Conservation (phyloP, 1,140 invertebrate genomes). For the Drosophila lini region DNA sequence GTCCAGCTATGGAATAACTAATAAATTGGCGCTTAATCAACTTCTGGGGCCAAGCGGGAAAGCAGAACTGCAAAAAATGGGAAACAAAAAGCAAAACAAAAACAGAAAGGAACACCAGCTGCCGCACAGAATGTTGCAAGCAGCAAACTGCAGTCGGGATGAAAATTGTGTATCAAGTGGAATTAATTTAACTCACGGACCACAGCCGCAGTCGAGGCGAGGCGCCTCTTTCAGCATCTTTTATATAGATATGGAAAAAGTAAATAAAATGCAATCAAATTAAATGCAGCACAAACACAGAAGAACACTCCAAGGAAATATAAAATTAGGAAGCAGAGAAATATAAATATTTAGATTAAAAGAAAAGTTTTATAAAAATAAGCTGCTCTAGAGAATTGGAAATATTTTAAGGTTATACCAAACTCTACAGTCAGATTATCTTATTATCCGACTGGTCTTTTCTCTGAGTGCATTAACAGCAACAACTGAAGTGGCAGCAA, state of each 20-base stretch:
- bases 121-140: conserved; percentile 50
- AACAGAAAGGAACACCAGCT: conserved; percentile 49
- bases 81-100: conserved; percentile 19
- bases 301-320: neutral
- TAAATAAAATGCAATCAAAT: conserved; percentile 83
- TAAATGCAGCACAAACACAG: conserved; percentile 74
- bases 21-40: conserved; percentile 81
- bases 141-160: conserved; percentile 34
- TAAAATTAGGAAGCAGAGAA: neutral
- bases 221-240: conserved; percentile 56
- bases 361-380: neutral
- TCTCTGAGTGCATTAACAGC: conserved; percentile 9
- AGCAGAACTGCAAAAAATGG: neutral
- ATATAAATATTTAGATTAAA: neutral
- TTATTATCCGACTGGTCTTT: neutral
- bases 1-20: conserved; percentile 66
- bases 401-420: no score
- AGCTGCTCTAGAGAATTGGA: neutral
- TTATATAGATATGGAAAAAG: conserved; percentile 53
- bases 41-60: conserved; percentile 43
- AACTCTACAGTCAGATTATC: neutral
- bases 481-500: conserved; percentile 66
- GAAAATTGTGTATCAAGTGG: conserved; percentile 73
- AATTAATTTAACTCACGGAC: conserved; percentile 65
- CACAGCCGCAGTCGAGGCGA: conserved; percentile 15